Evolutionary conservation across 2,888 invertebrate genomes (phyloP), one percentile per base, ranked within the genome.

Genomic region (Tiliacea citrago): DNA sequence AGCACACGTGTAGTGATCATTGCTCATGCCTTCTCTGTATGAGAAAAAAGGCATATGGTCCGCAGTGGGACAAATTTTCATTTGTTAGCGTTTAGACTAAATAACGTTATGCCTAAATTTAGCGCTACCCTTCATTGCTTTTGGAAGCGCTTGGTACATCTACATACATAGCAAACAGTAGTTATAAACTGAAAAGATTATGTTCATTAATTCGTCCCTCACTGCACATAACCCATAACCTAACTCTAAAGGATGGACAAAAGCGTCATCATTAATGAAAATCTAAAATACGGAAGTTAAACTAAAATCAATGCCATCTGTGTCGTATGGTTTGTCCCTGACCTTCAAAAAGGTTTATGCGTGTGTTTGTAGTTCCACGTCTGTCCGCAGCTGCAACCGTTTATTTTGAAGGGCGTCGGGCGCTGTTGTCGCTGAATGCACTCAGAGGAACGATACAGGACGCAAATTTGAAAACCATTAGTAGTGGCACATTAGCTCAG

Each of bases 401-500:
- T 45, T 18, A 72, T 47, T 55, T 35, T 45, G 3, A 77, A 67
- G 29, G 67, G 16, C 8, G 7, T 35, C 75, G 18, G 24, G 66
- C 75, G 47, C 67, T 66, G 35, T 16, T 21, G 67, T 72, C 67
- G 47, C 47, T 55, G 65, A 65, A 35, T 69, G 70, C 70, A 70
- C 63, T 29, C 10, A 8, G n/a, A 60, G 39, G 47, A 18, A 62
- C 16, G 63, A 72, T 18, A 75, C 63, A 63, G 63, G 49, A 63
- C 42, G 13, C 42, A 1, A 51, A 51, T 58, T 75, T 51, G n/a
- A 13, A 29, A n/a, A 0, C 10, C 1, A 7, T 42, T 57, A 3
- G n/a, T 29, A 35, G 53, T 7, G 73, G 73, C 73, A 57, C 73
- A 71, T 71, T 74, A 74, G 73, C 74, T 74, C 66, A 75, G 75